Evolutionary conservation across 2,113 vertebrate species (phyloP).

Genomic region (Syngnathus floridae): DNA sequence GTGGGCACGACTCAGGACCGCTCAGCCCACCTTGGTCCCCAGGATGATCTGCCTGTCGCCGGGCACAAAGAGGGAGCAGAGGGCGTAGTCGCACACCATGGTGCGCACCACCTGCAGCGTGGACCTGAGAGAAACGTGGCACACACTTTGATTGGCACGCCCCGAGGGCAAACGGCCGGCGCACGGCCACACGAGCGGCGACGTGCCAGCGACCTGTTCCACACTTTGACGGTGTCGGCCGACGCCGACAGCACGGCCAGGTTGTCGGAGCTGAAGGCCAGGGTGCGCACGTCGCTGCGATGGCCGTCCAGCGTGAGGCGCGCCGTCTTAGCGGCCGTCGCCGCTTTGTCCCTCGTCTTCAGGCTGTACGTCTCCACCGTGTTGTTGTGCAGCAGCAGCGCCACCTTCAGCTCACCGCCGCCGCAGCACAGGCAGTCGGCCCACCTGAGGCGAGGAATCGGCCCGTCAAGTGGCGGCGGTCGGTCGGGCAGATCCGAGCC

Average conservation of each 20-base stretch:
- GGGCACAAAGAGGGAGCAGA: slow-evolving; percentile 90
- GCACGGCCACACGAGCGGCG: too few relatives aligned
- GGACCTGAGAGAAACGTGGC: slow-evolving; percentile 58
- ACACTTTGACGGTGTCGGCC: slow-evolving; percentile 88
- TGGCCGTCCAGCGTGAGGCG: slow-evolving; percentile 84
- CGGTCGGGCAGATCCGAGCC: too few relatives aligned
- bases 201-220: slow-evolving; percentile 81
- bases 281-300: slow-evolving; percentile 83
- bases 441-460: slow-evolving; percentile 68
- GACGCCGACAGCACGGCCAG: slow-evolving; percentile 90
- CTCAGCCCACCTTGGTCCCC: slow-evolving; percentile 82
- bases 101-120: slow-evolving; percentile 95
- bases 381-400: slow-evolving; percentile 90
- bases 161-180: too few relatives aligned
- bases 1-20: not conserved
- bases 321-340: slow-evolving; percentile 67
- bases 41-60: slow-evolving; percentile 90
- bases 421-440: slow-evolving; percentile 77
- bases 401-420: slow-evolving; percentile 83
- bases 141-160: too few relatives aligned
- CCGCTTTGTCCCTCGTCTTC: slow-evolving; percentile 49
- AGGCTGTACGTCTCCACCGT: slow-evolving; percentile 78
- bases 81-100: slow-evolving; percentile 87
- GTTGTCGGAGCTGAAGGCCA: slow-evolving; percentile 96
- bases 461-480: not conserved